Evolutionary conservation across 35 echinoderm and acorn worm genomes (phyloP).

Genomic region (Lytechinus variegatus): DNA sequence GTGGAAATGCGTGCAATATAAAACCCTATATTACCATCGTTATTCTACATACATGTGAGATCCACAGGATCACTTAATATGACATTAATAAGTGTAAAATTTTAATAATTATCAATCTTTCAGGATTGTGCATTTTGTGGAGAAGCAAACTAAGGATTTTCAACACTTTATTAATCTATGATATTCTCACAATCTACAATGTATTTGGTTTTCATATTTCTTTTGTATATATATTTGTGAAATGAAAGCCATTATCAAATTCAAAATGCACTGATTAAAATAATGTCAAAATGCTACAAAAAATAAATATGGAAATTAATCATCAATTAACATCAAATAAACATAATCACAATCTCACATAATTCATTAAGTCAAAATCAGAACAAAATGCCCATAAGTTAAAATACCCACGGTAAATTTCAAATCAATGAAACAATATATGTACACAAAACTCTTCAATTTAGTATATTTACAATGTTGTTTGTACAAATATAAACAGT

Average conservation of each 20-base stretch:
- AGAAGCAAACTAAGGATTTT: too few species aligned
- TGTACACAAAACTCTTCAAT: constrained; percentile 3
- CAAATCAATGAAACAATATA: constrained; percentile 5
- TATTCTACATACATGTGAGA: too few species aligned
- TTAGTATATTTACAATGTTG: not conserved
- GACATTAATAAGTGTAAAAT: too few species aligned
- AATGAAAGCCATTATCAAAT: not conserved
- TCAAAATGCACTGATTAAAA: not conserved
- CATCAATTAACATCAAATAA: not conserved
- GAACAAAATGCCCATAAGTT: not conserved
- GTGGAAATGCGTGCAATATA: too few species aligned
- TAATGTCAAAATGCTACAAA: not conserved
- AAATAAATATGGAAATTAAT: not conserved
- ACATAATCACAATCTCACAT: not conserved
- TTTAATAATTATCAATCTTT: too few species aligned
- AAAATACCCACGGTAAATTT: not conserved
- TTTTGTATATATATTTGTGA: not conserved
- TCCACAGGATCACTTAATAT: too few species aligned
- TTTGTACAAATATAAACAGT: constrained; percentile 50
- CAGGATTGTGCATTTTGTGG: too few species aligned
- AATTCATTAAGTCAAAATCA: not conserved
- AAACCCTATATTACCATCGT: too few species aligned
- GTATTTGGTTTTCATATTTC: not conserved
- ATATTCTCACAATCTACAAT: not conserved
- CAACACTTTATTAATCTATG: too few species aligned